Conservation (phyloP, 2,888 invertebrate genomes). For the Anoncus sp. region DNA sequence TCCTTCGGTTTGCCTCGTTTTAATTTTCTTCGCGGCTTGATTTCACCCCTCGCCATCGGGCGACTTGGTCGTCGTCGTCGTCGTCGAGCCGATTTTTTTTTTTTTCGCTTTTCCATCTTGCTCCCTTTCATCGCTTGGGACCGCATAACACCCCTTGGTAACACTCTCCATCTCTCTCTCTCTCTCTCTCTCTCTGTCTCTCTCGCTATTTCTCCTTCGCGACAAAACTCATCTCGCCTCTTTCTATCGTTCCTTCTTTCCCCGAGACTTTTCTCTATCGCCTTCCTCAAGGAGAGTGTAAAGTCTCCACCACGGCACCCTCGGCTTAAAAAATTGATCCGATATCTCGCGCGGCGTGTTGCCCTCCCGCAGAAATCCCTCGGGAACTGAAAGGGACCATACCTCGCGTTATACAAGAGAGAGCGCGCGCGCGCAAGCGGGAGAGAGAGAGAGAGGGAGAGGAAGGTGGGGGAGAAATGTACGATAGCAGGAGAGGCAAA, state of each 20-base stretch:
- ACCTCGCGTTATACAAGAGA: constrained; percentile 66
- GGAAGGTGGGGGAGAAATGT: constrained; percentile 24
- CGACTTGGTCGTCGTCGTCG: constrained; percentile 52
- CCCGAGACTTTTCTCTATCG: constrained; percentile 49
- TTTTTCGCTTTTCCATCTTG: constrained; percentile 67
- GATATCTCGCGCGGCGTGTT: constrained; percentile 81
- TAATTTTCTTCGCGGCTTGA: constrained; percentile 83
- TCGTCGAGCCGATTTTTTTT: constrained; percentile 59
- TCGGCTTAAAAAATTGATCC: constrained; percentile 83
- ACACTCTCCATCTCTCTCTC: constrained; percentile 31
- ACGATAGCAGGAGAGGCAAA: constrained; percentile 48
- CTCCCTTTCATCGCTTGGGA: constrained; percentile 52
- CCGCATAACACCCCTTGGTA: constrained; percentile 41
- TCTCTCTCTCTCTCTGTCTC: constrained; percentile 27
- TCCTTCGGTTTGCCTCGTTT: constrained; percentile 79
- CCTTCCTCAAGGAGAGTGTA: constrained; percentile 80
- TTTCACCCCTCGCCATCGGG: constrained; percentile 74
- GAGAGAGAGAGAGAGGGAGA: constrained; percentile 32
- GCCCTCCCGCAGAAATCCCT: constrained; percentile 76
- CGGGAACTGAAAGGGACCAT: constrained; percentile 81
- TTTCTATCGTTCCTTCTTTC: constrained; percentile 42
- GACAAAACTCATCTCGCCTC: constrained; percentile 42
- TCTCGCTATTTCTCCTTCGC: constrained; percentile 46
- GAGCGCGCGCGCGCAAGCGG: no score
- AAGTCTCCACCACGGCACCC: constrained; percentile 81